Percentiles rank a stretch among this genome's conserved stretches.
phyloP scores from a whole-genome alignment of 2,888 invertebrate genomes.

The Chrysolina haemoptera region DNA sequence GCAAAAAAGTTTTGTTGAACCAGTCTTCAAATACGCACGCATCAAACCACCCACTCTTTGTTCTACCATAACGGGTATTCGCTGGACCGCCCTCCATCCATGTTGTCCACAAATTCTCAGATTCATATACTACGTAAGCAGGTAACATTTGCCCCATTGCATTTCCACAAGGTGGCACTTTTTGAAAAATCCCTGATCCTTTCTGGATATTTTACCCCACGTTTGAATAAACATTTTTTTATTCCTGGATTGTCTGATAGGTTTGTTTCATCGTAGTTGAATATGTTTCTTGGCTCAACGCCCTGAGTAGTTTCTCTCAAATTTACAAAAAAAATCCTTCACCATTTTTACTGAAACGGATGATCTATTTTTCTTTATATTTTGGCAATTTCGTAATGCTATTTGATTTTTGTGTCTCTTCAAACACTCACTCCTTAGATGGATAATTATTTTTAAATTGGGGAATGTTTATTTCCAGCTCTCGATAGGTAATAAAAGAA shows the following conservation, averaged over 20 bases:
- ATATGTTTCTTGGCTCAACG: too few species aligned
- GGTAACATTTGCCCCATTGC: background rate
- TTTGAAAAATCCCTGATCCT: background rate
- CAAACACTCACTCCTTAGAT: too few species aligned
- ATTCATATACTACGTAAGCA: conserved; percentile 49
- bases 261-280: too few species aligned
- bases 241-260: background rate
- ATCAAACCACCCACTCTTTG: conserved; percentile 14
- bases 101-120: conserved; percentile 26
- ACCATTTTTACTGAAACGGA: too few species aligned
- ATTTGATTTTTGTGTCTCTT: too few species aligned
- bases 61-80: background rate
- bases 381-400: too few species aligned
- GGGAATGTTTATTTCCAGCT: too few species aligned
- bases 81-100: conserved; percentile 20
- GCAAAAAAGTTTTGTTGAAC: conserved; percentile 19
- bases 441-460: too few species aligned
- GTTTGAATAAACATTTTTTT: background rate
- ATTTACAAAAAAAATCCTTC: too few species aligned
- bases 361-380: too few species aligned
- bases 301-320: too few species aligned
- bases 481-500: too few species aligned
- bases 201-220: background rate
- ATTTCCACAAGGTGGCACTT: background rate
- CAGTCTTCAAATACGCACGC: conserved; percentile 4